Evolutionary conservation across 2,113 vertebrate species (phyloP).

Genomic region (Eulemur macaco): DNA sequence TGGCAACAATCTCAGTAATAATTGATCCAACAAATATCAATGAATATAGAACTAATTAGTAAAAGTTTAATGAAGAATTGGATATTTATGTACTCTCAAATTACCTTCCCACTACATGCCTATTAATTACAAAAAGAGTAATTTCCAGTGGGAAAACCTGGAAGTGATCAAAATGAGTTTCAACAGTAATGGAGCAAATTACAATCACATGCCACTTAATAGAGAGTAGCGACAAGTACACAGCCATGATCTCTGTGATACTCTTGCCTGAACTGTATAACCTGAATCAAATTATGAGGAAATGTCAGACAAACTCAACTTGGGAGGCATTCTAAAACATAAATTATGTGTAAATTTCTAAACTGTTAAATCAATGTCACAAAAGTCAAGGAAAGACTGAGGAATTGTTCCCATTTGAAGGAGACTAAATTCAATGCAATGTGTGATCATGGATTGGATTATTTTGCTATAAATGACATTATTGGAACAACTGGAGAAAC

Average conservation of each 20-base stretch:
- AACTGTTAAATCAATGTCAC: background rate
- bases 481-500: background rate
- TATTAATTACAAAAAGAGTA: background rate
- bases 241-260: accelerated
- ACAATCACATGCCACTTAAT: accelerated
- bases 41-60: background rate
- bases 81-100: background rate
- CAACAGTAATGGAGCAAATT: background rate
- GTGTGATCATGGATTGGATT: background rate
- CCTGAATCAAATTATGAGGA: background rate
- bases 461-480: background rate
- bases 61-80: background rate
- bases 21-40: background rate
- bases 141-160: background rate
- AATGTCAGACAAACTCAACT: background rate
- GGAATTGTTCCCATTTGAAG: background rate
- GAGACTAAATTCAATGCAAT: background rate
- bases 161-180: background rate
- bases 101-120: background rate
- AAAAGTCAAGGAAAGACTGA: background rate
- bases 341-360: background rate
- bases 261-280: background rate
- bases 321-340: background rate
- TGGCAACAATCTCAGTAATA: background rate
- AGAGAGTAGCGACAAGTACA: accelerated